phyloP scores from a whole-genome alignment of 2,797 vertebrate species.

The Syndactyla subalaris region DNA sequence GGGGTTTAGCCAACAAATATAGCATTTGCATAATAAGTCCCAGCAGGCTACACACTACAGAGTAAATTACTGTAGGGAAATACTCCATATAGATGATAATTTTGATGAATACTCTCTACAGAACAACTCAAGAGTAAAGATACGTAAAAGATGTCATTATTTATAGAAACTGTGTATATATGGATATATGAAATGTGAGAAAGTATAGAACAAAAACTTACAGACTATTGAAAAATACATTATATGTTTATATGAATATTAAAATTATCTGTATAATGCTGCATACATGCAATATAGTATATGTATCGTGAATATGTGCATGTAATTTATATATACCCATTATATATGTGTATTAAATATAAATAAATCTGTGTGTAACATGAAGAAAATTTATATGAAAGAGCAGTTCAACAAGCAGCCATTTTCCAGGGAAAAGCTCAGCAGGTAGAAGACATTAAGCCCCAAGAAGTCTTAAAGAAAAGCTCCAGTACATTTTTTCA shows the following conservation, averaged over 20 bases:
- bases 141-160: background rate
- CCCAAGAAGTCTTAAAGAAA: background rate
- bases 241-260: background rate
- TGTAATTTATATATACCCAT: background rate
- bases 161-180: background rate
- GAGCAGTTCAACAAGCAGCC: background rate
- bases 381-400: background rate
- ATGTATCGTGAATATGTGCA: background rate
- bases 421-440: background rate
- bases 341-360: background rate
- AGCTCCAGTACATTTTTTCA: background rate
- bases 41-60: background rate
- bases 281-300: background rate
- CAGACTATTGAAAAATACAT: background rate
- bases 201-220: background rate
- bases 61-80: background rate
- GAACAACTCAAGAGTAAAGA: background rate
- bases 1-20: background rate
- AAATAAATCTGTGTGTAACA: background rate
- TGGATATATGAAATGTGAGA: background rate
- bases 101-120: background rate
- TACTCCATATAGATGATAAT: background rate
- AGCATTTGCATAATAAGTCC: background rate
- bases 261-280: background rate
- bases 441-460: background rate